These are phyloP conservation scores for Sebastes oblongus DNA, from an alignment of 2,797 vertebrate genomes.

Conservation along the genomic window DNA sequence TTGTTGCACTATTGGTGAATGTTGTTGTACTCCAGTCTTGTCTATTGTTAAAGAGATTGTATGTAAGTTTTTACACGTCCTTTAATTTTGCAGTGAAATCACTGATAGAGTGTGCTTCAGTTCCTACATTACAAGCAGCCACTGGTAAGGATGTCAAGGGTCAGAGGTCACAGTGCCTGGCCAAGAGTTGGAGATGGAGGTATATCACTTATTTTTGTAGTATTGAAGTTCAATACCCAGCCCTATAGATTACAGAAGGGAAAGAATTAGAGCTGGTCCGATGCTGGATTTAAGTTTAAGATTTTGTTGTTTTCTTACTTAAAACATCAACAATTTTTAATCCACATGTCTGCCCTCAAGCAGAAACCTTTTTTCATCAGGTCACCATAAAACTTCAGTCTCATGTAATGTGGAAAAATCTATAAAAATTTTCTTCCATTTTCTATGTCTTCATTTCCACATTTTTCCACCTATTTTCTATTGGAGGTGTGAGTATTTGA, in stretches of 20 bases:
- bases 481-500: not conserved
- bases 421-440: not conserved
- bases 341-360: not conserved
- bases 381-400: not conserved
- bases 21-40: not conserved
- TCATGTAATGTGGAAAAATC: no score
- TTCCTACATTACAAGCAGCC: not conserved
- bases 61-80: no score
- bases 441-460: not conserved
- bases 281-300: not conserved
- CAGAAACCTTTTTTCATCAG: not conserved
- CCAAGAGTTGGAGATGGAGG: not conserved
- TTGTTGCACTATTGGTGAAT: constrained; percentile 16
- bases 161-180: not conserved
- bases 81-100: not conserved
- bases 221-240: not conserved
- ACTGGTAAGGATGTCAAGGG: not conserved
- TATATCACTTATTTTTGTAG: not conserved
- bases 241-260: not conserved
- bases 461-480: not conserved
- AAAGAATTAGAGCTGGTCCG: not conserved
- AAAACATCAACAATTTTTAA: not conserved
- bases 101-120: not conserved
- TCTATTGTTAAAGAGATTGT: not conserved
- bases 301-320: not conserved